Conservation (phyloP, 2,888 invertebrate genomes). For the Arge pagana region DNA sequence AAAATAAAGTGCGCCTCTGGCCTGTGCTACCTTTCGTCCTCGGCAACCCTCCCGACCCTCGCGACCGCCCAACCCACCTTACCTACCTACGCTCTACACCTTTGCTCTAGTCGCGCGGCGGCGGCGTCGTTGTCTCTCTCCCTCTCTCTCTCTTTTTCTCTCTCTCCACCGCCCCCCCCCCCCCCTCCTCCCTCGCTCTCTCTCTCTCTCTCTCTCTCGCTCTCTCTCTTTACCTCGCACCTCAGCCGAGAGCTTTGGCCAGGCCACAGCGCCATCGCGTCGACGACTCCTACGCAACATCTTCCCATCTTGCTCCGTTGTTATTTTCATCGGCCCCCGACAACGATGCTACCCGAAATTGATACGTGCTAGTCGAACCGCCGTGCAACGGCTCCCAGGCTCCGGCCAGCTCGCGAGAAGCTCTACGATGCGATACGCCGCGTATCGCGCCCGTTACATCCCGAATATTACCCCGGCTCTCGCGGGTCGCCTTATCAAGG, state of each 20-base stretch:
- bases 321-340: conserved; percentile 6
- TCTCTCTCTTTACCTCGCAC: conserved; percentile 25
- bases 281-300: conserved; percentile 30
- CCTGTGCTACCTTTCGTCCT: conserved; percentile 57
- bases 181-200: conserved; percentile 14
- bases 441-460: no score
- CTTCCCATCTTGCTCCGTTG: conserved; percentile 23
- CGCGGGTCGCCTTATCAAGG: no score
- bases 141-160: conserved; percentile 4
- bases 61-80: conserved; percentile 29
- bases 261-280: not conserved
- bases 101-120: conserved; percentile 24
- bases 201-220: conserved; percentile 16
- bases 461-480: no score
- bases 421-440: no score
- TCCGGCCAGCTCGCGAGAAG: no score
- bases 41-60: conserved; percentile 36
- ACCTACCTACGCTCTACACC: conserved; percentile 35
- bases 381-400: no score
- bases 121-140: conserved; percentile 11
- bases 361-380: no score
- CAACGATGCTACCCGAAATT: no score
- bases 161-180: conserved; percentile 30
- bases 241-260: conserved; percentile 3
- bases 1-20: conserved; percentile 58